A percentile compares a stretch with the other conserved stretches of the same genome.
Conservation (phyloP, 2,888 invertebrate species). For the Acrocyrtus sp. region DNA sequence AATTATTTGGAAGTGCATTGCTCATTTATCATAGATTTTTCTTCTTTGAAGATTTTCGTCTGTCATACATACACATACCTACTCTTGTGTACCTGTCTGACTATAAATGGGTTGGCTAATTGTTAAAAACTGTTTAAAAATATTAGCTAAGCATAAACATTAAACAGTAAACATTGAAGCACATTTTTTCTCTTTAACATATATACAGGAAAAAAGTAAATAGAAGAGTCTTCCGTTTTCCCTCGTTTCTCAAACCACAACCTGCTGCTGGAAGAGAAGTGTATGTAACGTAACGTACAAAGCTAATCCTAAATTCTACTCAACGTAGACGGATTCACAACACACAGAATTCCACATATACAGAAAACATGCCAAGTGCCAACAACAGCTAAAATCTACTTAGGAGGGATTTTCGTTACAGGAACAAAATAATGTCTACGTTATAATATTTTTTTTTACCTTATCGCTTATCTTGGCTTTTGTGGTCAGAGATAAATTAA, state of each 20-base stretch:
- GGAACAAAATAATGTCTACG: conserved; percentile 16
- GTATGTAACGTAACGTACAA: not conserved
- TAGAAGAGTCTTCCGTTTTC: conserved; percentile 23
- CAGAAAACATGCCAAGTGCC: conserved; percentile 11
- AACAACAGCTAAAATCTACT: conserved; percentile 27
- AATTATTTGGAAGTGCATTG: too few relatives aligned
- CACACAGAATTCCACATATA: not conserved
- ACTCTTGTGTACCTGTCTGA: too few relatives aligned
- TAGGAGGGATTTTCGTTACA: conserved; percentile 43
- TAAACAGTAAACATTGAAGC: not conserved
- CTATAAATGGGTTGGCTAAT: too few relatives aligned
- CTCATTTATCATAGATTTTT: too few relatives aligned
- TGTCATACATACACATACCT: too few relatives aligned
- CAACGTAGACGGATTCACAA: too few relatives aligned
- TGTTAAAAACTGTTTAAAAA: too few relatives aligned
- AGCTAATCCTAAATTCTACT: too few relatives aligned
- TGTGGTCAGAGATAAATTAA: conserved; percentile 55
- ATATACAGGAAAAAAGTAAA: conserved; percentile 25
- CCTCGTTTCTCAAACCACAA: conserved; percentile 33
- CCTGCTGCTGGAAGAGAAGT: conserved; percentile 16
- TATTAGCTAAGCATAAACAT: too few relatives aligned
- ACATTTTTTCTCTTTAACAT: conserved; percentile 16
- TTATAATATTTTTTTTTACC: conserved; percentile 44
- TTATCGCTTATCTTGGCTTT: conserved; percentile 59
- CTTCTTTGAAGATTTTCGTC: too few relatives aligned